Evolutionary conservation across 1,140 invertebrate species (phyloP), one percentile per base, ranked within the genome.

Genomic region (Nomia melanderi): DNA sequence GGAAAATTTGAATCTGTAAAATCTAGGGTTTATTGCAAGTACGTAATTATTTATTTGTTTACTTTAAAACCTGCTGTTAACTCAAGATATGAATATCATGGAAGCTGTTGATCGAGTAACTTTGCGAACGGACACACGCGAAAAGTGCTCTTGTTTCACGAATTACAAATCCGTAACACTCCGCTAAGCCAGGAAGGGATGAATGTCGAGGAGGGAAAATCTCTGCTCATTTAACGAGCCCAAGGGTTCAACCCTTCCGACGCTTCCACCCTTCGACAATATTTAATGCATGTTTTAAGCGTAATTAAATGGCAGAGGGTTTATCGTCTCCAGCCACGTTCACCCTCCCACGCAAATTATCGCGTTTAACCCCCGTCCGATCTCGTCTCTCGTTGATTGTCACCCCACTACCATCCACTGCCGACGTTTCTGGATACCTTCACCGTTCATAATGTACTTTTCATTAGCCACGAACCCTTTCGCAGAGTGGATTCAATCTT

Each of bases 201-300:
- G 60, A 63, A 62, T 33, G 54, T 53, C 54, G 79, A 69, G 67
- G 77, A 83, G 78, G 86, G 86, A 87, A 87, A 90, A 89, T 89
- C 88, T 88, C 76, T 82, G 87, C 86, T 87, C 87, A 79, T 84
- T 90, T 88, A 88, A 89, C 87, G 85, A 88, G 83, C 84, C 79
- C 79, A 85, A 89, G 89, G 89, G 89, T 88, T 89, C 78, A 90
- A 90, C 88, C 89, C 89, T 89, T 89, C 78, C 84, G 78, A 82
- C 82, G 75, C 84, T 84, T 87, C 73, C 88, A 87, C 87, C 88
- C 89, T 89, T 83, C 87, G 85, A 89, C 87, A 88, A 89, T 88
- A 89, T 90, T 89, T 89, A 88, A 90, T 89, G 87, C 86, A 90
- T 90, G 88, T 90, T 90, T 90, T 88, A 90, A 89, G 88, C 88